phyloP scores from a whole-genome alignment of 2,888 invertebrate species.

The Maniola hyperantus region DNA sequence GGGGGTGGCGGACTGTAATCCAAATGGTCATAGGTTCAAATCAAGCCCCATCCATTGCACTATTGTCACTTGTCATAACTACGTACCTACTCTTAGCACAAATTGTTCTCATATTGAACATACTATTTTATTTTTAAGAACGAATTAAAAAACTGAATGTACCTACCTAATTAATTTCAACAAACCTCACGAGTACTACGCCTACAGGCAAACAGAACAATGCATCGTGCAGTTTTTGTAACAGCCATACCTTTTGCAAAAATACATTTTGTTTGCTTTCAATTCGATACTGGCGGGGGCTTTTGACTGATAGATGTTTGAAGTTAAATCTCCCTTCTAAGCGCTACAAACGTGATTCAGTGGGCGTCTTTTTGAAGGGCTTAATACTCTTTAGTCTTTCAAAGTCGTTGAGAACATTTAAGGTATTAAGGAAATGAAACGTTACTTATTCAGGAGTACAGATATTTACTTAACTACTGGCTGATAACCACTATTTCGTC shows the following conservation, averaged over 20 bases:
- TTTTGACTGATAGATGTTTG: constrained; percentile 69
- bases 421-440: not conserved
- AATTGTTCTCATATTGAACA: too few relatives aligned
- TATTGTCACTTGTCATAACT: too few relatives aligned
- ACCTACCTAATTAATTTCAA: constrained; percentile 51
- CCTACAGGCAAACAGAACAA: constrained; percentile 39
- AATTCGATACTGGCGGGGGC: constrained; percentile 65
- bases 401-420: constrained; percentile 19
- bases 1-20: too few relatives aligned
- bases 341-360: constrained; percentile 74
- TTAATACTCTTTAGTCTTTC: constrained; percentile 42
- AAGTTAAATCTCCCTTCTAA: constrained; percentile 80
- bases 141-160: constrained; percentile 7
- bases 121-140: too few relatives aligned
- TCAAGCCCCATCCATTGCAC: too few relatives aligned
- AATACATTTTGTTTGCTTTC: constrained; percentile 76
- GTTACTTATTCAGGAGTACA: not conserved
- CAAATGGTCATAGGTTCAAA: too few relatives aligned
- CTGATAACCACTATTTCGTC: too few relatives aligned
- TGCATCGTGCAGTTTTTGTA: constrained; percentile 62
- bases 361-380: constrained; percentile 67
- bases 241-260: constrained; percentile 67
- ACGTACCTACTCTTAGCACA: too few relatives aligned
- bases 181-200: constrained; percentile 31
- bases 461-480: too few relatives aligned